Evolutionary conservation across 2,113 vertebrate genomes (phyloP).

Genomic region (Chionodraco myersi): DNA sequence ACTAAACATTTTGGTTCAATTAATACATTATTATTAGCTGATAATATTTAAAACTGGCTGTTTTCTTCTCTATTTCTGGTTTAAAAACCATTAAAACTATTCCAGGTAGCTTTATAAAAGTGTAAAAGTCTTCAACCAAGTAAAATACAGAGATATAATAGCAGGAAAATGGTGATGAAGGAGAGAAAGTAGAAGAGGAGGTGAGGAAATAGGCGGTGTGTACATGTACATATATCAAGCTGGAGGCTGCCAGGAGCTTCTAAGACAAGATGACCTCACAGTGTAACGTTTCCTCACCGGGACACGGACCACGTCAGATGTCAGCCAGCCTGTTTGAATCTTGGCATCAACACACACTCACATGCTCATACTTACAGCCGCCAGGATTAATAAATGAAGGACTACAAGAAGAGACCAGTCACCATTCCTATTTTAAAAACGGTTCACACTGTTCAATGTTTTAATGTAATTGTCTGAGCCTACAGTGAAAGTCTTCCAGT

Average conservation of each 20-base stretch:
- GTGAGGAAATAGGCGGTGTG: slow-evolving; percentile 47
- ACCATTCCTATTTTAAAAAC: background rate
- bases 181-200: slow-evolving; percentile 34
- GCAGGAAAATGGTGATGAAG: slow-evolving; percentile 5
- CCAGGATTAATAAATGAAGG: slow-evolving; percentile 36
- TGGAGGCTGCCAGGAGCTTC: slow-evolving; percentile 15
- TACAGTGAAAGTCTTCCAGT: no score
- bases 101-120: background rate
- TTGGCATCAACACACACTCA: slow-evolving; percentile 36
- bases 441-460: background rate
- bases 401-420: background rate
- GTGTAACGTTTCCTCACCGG: slow-evolving; percentile 42
- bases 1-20: background rate
- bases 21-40: background rate
- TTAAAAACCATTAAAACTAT: background rate
- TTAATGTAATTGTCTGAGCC: no score
- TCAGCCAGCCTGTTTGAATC: slow-evolving; percentile 54
- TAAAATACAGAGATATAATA: no score
- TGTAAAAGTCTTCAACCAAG: slow-evolving; percentile 2
- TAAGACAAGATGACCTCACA: slow-evolving; percentile 35
- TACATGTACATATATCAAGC: slow-evolving; percentile 58
- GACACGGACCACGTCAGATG: slow-evolving; percentile 41
- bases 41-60: background rate
- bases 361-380: slow-evolving; percentile 26
- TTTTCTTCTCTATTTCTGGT: background rate